These are phyloP conservation scores for Pelusios castaneus DNA, from an alignment of 2,113 vertebrate genomes.

Conservation along the genomic window DNA sequence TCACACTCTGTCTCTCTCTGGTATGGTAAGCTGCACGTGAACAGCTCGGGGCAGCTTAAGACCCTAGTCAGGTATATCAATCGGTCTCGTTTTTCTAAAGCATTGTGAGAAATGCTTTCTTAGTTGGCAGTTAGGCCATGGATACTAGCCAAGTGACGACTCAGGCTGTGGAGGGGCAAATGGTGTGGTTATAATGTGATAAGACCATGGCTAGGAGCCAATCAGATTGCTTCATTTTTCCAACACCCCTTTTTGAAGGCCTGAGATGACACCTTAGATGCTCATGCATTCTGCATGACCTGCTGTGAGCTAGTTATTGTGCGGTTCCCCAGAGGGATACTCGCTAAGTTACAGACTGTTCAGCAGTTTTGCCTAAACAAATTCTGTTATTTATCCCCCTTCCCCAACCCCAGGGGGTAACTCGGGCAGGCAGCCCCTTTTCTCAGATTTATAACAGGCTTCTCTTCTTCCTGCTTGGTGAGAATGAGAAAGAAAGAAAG, in stretches of 20 bases:
- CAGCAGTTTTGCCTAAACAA: background rate
- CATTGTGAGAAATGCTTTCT: background rate
- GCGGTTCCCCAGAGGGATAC: background rate
- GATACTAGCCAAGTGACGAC: background rate
- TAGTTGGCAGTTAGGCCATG: background rate
- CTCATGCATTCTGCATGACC: background rate
- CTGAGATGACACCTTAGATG: background rate
- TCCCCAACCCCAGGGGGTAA: background rate
- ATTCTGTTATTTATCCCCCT: background rate
- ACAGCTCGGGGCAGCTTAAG: background rate
- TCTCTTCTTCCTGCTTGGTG: background rate
- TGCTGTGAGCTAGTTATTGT: background rate
- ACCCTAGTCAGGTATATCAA: background rate
- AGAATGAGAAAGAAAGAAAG: background rate
- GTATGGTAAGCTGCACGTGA: background rate
- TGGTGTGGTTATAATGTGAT: background rate
- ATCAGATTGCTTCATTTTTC: background rate
- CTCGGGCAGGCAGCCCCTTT: background rate
- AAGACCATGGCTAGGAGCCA: background rate
- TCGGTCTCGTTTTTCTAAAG: background rate
- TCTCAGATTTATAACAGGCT: background rate
- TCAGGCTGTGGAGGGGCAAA: background rate
- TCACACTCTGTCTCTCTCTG: background rate
- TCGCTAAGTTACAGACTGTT: background rate
- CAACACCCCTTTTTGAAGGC: background rate